These are phyloP conservation scores for Physella acuta DNA, from an alignment of 1,140 invertebrate species.

Conservation along the genomic window DNA sequence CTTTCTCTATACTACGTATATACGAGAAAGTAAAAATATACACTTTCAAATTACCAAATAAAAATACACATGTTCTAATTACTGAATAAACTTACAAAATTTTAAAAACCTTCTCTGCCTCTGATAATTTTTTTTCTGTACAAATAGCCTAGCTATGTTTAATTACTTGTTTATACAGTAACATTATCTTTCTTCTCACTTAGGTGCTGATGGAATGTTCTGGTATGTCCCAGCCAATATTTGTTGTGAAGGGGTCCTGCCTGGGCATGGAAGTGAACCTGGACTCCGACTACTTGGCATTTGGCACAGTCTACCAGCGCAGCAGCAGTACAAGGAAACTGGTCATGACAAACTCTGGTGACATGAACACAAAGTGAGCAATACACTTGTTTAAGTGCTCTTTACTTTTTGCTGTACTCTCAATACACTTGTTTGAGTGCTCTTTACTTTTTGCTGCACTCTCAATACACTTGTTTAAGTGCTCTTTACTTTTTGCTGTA, in stretches of 20 bases:
- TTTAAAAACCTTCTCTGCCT: not conserved
- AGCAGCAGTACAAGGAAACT: conserved; percentile 54
- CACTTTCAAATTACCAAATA: too few species aligned
- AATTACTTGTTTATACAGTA: too few species aligned
- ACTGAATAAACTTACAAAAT: not conserved
- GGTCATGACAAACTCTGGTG: conserved; percentile 58
- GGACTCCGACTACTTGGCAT: conserved; percentile 54
- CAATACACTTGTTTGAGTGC: too few species aligned
- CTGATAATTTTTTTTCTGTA: not conserved
- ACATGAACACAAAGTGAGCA: conserved; percentile 57
- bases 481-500: too few species aligned
- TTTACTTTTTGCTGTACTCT: too few species aligned
- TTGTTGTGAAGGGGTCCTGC: conserved; percentile 56
- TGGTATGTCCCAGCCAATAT: conserved; percentile 54
- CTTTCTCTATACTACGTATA: too few species aligned
- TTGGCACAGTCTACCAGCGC: conserved; percentile 56
- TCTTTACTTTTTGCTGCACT: too few species aligned
- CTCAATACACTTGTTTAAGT: too few species aligned
- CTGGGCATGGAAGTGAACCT: conserved; percentile 58
- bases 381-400: too few species aligned
- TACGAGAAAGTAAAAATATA: too few species aligned
- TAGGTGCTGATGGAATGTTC: conserved; percentile 56
- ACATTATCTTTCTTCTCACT: not conserved
- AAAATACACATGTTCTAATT: not conserved
- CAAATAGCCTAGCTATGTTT: too few species aligned